Conservation (phyloP, 1,140 invertebrate species). For the Drosophila bifasciata region DNA sequence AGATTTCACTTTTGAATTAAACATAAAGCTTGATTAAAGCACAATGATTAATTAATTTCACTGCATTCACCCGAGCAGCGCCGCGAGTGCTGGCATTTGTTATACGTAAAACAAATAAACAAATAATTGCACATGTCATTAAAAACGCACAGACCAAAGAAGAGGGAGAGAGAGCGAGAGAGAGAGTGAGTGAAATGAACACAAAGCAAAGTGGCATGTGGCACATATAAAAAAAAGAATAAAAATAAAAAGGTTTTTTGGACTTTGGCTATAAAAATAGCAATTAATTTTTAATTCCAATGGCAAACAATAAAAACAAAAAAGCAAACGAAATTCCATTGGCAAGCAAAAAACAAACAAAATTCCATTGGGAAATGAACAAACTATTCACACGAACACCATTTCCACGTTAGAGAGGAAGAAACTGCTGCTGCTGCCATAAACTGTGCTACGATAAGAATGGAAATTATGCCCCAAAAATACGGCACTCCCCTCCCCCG, state of each 20-base stretch:
- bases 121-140: constrained; percentile 41
- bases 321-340: constrained; percentile 13
- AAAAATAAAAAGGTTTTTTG: constrained; percentile 17
- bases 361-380: constrained; percentile 11
- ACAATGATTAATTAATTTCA: constrained; percentile 41
- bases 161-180: background rate
- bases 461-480: constrained; percentile 15
- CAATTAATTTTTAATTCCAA: constrained; percentile 53
- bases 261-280: constrained; percentile 21
- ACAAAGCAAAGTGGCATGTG: too few relatives aligned
- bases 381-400: constrained; percentile 23
- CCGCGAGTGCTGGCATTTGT: constrained; percentile 23
- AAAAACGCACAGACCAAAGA: constrained; percentile 7
- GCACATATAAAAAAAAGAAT: constrained; percentile 17
- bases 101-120: constrained; percentile 37
- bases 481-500: constrained; percentile 5
- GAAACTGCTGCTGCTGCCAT: constrained; percentile 20
- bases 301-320: constrained; percentile 3
- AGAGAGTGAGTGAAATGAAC: background rate
- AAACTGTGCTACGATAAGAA: constrained; percentile 25
- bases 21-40: constrained; percentile 38
- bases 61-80: constrained; percentile 8
- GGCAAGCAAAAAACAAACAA: constrained; percentile 4
- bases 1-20: constrained; percentile 6
- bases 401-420: constrained; percentile 7